phyloP scores from a whole-genome alignment of 2,797 vertebrate genomes.

The Molothrus ater region DNA sequence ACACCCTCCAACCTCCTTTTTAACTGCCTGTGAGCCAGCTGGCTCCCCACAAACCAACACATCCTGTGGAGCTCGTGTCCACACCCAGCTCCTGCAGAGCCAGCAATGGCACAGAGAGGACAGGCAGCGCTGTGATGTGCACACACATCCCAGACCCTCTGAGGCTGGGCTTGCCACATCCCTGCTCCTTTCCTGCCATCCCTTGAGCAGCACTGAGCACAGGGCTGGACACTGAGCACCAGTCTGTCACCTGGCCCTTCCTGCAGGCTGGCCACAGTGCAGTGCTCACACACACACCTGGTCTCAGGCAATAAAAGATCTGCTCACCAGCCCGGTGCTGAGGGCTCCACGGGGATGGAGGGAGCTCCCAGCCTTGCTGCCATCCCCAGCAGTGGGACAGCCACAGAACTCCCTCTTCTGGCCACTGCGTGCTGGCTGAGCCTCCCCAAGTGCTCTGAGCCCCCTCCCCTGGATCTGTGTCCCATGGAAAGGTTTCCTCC shows the following conservation, averaged over 20 bases:
- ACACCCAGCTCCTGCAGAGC: neutral
- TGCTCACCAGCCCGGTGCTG: neutral
- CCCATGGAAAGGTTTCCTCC: neutral
- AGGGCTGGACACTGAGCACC: neutral
- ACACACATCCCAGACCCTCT: neutral
- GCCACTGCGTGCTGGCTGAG: neutral
- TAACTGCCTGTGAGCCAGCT: neutral
- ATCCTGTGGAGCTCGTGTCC: neutral
- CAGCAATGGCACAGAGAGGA: neutral
- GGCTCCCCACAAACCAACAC: slow-evolving; percentile 16
- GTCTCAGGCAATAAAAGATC: neutral
- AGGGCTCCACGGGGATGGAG: neutral
- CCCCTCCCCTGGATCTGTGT: neutral
- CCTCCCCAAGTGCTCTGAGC: neutral
- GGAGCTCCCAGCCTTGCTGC: neutral
- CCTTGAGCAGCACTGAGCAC: neutral
- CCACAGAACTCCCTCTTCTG: slow-evolving; percentile 33
- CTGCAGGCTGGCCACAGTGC: neutral
- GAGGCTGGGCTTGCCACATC: neutral
- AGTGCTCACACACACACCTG: rapidly evolving
- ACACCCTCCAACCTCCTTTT: neutral
- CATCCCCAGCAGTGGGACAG: neutral
- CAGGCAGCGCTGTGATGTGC: neutral
- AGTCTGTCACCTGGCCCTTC: neutral
- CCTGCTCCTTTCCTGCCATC: neutral